Evolutionary conservation across 2,113 vertebrate genomes (phyloP).

Genomic region (Sceloporus undulatus): DNA sequence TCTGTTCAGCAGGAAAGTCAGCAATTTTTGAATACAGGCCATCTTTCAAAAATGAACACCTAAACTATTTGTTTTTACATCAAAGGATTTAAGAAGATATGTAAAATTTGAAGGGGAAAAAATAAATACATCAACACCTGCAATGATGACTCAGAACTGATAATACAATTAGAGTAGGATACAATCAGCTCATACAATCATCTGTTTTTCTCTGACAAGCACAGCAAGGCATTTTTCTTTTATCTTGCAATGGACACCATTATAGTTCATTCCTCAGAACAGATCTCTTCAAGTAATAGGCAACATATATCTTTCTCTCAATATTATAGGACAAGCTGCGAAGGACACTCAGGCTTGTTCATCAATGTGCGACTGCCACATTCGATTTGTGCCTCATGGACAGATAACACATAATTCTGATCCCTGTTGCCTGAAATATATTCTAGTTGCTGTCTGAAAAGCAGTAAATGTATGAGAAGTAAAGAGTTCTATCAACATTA

Average conservation of each 20-base stretch:
- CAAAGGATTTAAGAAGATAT: not conserved
- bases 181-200: not conserved
- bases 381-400: conserved; percentile 29
- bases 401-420: conserved; percentile 26
- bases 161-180: not conserved
- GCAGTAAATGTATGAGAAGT: conserved; percentile 2
- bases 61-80: not conserved
- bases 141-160: not conserved
- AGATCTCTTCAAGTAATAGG: conserved; percentile 20
- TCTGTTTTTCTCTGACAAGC: conserved; percentile 6
- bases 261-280: not conserved
- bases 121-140: not conserved
- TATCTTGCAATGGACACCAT: not conserved
- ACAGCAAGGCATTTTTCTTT: conserved; percentile 18
- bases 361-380: conserved; percentile 15
- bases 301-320: conserved; percentile 30
- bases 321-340: conserved; percentile 14
- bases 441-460: conserved; percentile 38
- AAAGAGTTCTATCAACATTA: conserved; percentile 35
- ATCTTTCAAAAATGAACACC: not conserved
- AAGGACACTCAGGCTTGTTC: conserved; percentile 26
- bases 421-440: conserved; percentile 36
- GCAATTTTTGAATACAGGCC: not conserved
- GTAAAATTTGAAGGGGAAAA: not conserved
- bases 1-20: not conserved